A percentile compares a stretch with the other conserved stretches of the same genome.
These are phyloP conservation scores for Platycheirus albimanus DNA, from an alignment of 2,888 invertebrate species.

Conservation along the genomic window DNA sequence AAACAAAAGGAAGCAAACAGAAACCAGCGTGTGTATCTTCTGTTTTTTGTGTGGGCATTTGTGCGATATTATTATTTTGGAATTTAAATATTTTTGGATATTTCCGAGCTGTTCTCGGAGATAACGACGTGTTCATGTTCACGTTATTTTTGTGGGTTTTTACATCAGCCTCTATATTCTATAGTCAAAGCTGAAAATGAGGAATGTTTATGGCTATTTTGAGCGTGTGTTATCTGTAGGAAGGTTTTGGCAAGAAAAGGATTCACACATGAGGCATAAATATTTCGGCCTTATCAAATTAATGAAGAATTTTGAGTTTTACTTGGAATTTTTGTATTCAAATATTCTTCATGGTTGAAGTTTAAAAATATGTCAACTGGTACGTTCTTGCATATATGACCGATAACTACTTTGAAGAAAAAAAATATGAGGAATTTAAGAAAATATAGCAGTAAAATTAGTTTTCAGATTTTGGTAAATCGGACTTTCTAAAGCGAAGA, in stretches of 20 bases:
- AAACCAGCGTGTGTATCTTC: constrained; percentile 60
- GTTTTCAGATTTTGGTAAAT: no score
- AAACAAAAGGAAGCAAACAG: constrained; percentile 67
- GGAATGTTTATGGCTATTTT: neutral
- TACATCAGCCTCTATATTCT: neutral
- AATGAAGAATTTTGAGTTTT: neutral
- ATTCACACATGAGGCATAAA: constrained; percentile 20
- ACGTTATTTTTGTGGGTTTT: constrained; percentile 12
- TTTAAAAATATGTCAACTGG: no score
- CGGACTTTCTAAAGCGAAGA: no score
- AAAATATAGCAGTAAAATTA: no score
- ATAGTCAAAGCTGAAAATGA: neutral
- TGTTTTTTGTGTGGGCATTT: constrained; percentile 35
- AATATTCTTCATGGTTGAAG: no score
- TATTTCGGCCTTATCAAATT: constrained; percentile 2
- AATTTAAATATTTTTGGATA: constrained; percentile 63
- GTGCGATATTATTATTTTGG: constrained; percentile 29
- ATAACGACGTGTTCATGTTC: constrained; percentile 45
- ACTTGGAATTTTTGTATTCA: neutral
- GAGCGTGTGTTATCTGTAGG: neutral
- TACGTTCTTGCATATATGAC: no score
- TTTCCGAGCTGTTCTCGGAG: constrained; percentile 40
- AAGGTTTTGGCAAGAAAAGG: constrained; percentile 1
- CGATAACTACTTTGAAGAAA: no score
- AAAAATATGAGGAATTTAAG: no score